Evolutionary conservation across 64 coral and sea anemone genomes (phyloP).

Genomic region (Anthopleura sola): DNA sequence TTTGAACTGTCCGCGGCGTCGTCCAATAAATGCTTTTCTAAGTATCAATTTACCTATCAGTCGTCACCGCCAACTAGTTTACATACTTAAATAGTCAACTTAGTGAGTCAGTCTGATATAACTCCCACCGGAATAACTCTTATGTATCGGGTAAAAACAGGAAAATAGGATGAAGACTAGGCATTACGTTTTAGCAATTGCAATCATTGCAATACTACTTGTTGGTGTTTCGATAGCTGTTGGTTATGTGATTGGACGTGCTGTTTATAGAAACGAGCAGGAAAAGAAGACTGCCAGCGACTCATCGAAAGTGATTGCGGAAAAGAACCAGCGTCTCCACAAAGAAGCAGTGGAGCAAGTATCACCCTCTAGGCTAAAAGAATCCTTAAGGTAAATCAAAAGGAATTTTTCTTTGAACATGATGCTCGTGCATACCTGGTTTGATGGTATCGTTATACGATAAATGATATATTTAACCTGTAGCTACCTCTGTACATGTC

Average conservation of each 20-base stretch:
- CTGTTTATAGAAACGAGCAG: neutral
- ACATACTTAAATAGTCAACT: too few relatives aligned
- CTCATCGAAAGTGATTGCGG: neutral
- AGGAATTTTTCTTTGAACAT: neutral
- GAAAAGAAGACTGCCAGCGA: neutral
- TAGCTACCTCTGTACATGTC: too few relatives aligned
- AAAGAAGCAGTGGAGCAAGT: slow-evolving; percentile 8
- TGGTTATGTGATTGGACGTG: slow-evolving; percentile 20
- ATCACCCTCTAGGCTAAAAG: neutral
- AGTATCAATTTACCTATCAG: too few relatives aligned
- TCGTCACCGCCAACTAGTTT: too few relatives aligned
- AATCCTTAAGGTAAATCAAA: slow-evolving; percentile 8
- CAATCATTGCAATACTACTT: neutral
- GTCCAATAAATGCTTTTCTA: too few relatives aligned
- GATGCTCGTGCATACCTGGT: too few relatives aligned
- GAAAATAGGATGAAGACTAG: neutral
- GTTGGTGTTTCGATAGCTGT: neutral
- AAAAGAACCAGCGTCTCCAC: neutral
- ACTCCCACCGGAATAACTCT: neutral
- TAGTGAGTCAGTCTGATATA: too few relatives aligned
- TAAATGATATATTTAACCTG: too few relatives aligned
- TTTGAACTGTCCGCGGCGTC: too few relatives aligned
- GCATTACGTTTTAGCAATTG: neutral
- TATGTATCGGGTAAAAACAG: neutral
- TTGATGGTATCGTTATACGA: too few relatives aligned